Evolutionary conservation across 2,113 vertebrate genomes (phyloP).

Genomic region (Alosa alosa): DNA sequence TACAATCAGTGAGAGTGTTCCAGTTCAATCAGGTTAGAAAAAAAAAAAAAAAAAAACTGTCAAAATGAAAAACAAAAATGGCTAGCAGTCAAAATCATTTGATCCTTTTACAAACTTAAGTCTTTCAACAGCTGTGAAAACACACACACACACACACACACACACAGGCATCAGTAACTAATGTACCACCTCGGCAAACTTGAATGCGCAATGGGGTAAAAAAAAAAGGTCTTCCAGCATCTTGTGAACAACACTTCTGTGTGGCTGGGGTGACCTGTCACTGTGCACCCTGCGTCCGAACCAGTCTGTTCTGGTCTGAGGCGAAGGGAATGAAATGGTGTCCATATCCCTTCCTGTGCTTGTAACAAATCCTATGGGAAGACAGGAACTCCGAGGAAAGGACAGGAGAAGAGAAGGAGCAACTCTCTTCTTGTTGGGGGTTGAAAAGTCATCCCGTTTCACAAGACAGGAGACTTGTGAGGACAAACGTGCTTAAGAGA

Average conservation of each 20-base stretch:
- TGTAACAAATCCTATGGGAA: conserved; percentile 23
- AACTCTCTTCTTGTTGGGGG: neutral
- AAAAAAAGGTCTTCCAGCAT: conserved; percentile 1
- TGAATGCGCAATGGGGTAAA: conserved; percentile 8
- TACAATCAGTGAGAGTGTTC: conserved; percentile 9
- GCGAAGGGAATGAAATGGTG: neutral
- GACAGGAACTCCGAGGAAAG: conserved; percentile 14
- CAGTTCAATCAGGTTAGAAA: neutral
- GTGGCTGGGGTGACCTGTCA: neutral
- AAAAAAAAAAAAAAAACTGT: neutral
- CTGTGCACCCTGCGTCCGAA: neutral
- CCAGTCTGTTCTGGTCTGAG: neutral
- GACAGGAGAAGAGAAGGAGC: neutral
- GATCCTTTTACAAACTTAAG: neutral
- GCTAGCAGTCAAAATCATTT: neutral
- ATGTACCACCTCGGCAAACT: neutral
- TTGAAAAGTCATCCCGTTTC: neutral
- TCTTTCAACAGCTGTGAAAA: neutral
- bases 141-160: neutral
- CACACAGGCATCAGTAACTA: neutral
- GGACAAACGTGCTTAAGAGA: neutral
- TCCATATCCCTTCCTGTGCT: conserved; percentile 9
- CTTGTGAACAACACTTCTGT: neutral
- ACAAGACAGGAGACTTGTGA: neutral
- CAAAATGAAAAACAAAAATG: too few relatives aligned